Percentiles rank a stretch among this genome's conserved stretches.
Evolutionary conservation across 2,888 invertebrate genomes (phyloP).

Genomic region (Callyntrura sp.): DNA sequence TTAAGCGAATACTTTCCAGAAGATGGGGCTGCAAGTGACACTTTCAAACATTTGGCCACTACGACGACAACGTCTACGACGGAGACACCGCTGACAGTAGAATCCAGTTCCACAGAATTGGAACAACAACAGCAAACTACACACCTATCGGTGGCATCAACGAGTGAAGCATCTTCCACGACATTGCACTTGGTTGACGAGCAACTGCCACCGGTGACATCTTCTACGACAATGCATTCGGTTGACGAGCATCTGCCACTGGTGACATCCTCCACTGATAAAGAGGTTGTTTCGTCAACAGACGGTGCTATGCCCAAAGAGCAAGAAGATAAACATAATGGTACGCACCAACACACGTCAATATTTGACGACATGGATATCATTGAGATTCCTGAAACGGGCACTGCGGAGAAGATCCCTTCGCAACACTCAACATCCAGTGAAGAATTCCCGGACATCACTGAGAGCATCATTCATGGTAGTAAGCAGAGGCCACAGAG

Average conservation of each 20-base stretch:
- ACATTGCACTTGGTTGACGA: too few relatives aligned
- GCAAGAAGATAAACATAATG: neutral
- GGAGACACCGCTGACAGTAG: neutral
- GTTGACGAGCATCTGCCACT: too few relatives aligned
- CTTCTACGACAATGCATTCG: neutral
- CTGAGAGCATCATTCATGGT: constrained; percentile 48
- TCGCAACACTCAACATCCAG: neutral
- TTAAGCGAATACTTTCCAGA: constrained; percentile 63
- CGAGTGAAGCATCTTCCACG: neutral
- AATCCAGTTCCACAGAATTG: neutral
- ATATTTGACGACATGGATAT: neutral
- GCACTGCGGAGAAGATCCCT: neutral
- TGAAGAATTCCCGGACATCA: constrained; percentile 49
- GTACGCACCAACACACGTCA: neutral
- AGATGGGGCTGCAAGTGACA: constrained; percentile 9
- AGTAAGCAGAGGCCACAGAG: constrained; percentile 4
- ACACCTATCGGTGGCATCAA: neutral
- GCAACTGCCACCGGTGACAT: neutral
- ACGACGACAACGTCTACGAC: neutral
- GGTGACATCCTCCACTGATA: neutral
- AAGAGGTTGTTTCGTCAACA: neutral
- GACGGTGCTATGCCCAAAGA: neutral
- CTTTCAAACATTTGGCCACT: neutral
- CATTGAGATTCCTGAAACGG: constrained; percentile 3
- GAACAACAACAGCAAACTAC: too few relatives aligned